A percentile compares a stretch with the other conserved stretches of the same genome.
Conservation (phyloP, 2,797 vertebrate genomes). For the Ctenopoma kingsleyae region DNA sequence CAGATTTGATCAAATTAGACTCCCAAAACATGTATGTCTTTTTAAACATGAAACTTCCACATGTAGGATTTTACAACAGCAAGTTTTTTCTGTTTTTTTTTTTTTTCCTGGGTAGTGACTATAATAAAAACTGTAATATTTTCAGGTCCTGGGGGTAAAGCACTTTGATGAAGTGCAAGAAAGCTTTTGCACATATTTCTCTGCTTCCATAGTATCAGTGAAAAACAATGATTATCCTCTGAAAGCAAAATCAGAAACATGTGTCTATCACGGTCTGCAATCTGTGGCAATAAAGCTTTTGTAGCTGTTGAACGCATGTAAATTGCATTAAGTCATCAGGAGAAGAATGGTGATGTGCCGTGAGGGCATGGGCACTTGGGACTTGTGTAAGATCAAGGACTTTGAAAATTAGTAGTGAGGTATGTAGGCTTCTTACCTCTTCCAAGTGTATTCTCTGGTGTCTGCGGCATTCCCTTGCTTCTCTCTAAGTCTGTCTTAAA, state of each 20-base stretch:
- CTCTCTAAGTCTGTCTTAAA: conserved; percentile 48
- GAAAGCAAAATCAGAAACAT: conserved; percentile 75
- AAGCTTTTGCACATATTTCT: conserved; percentile 70
- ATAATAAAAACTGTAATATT: conserved; percentile 71
- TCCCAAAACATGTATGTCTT: neutral
- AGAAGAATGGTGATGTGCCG: conserved; percentile 52
- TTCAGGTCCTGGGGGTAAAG: conserved; percentile 62
- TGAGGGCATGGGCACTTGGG: conserved; percentile 49
- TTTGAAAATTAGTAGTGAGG: conserved; percentile 62
- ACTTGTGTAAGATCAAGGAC: conserved; percentile 63
- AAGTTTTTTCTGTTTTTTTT: conserved; percentile 1
- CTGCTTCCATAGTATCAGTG: conserved; percentile 74
- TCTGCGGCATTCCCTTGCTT: conserved; percentile 36
- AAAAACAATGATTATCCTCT: conserved; percentile 78
- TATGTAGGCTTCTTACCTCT: conserved; percentile 59
- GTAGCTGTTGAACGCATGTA: conserved; percentile 68
- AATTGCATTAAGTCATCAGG: conserved; percentile 77
- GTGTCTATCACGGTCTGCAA: conserved; percentile 75
- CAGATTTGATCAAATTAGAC: conserved; percentile 5
- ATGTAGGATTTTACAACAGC: conserved; percentile 43
- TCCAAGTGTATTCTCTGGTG: conserved; percentile 54
- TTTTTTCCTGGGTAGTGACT: conserved; percentile 45
- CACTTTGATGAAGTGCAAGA: conserved; percentile 77
- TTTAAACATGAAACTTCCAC: conserved; percentile 37
- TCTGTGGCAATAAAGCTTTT: conserved; percentile 70